These are phyloP conservation scores for Pseudochirops cupreus DNA, from an alignment of 2,797 vertebrate genomes.

Conservation along the genomic window DNA sequence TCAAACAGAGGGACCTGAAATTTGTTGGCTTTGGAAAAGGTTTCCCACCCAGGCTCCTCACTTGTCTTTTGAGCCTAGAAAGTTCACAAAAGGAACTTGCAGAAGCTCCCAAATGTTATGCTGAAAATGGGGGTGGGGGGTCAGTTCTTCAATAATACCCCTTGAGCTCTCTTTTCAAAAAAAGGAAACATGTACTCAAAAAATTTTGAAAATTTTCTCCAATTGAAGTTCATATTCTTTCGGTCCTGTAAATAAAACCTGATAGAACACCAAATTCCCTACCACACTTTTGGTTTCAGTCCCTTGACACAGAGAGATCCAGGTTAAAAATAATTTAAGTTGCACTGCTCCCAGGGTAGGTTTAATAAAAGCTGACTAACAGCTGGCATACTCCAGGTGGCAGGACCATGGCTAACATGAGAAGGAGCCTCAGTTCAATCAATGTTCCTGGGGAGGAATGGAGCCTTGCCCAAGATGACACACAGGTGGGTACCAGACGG, in stretches of 20 bases:
- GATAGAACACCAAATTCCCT: constrained; percentile 29
- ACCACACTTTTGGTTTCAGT: neutral
- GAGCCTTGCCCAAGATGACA: neutral
- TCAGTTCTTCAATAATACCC: neutral
- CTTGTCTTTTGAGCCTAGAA: neutral
- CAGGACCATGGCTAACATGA: neutral
- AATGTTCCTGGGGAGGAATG: neutral
- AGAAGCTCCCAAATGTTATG: neutral
- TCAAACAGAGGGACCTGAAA: neutral
- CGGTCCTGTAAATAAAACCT: neutral
- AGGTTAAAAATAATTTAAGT: neutral
- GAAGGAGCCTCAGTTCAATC: neutral
- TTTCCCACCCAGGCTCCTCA: neutral
- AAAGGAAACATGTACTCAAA: constrained; percentile 1
- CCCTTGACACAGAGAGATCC: constrained; percentile 24
- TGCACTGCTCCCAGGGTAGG: neutral
- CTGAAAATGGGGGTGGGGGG: neutral
- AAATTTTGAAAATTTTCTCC: neutral
- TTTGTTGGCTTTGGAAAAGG: neutral
- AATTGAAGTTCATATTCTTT: neutral
- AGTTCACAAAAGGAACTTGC: constrained; percentile 25
- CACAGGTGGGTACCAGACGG: neutral
- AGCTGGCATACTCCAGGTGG: neutral
- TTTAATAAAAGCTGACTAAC: neutral
- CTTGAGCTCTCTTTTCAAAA: neutral